Conservation (phyloP, 2,888 invertebrate genomes). For the Zootermopsis nevadensis region DNA sequence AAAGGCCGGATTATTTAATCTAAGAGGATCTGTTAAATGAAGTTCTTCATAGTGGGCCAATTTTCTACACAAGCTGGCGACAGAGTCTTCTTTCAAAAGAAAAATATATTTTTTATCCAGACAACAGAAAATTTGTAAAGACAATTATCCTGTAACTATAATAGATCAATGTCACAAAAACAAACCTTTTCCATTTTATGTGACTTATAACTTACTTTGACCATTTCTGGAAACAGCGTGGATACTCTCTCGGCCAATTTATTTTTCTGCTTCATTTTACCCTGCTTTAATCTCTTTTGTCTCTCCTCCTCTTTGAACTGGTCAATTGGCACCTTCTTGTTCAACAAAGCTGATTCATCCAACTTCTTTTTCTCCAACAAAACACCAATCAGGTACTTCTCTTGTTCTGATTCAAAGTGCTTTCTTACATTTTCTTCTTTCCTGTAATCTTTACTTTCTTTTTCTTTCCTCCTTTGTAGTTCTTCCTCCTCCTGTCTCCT, state of each 20-base stretch:
- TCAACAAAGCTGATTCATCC: background rate
- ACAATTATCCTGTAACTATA: too few species aligned
- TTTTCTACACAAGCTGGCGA: too few species aligned
- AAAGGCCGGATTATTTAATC: too few species aligned
- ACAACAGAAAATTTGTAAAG: too few species aligned
- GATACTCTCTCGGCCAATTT: background rate
- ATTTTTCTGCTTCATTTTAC: background rate
- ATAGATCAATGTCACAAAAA: too few species aligned
- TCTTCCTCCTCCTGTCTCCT: conserved; percentile 8
- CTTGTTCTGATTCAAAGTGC: background rate
- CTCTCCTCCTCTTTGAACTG: background rate
- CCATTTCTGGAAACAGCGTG: background rate
- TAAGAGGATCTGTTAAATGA: too few species aligned
- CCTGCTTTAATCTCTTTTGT: background rate
- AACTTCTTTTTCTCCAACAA: background rate
- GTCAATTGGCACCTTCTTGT: background rate
- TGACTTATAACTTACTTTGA: background rate
- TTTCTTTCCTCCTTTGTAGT: background rate
- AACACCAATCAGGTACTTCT: background rate
- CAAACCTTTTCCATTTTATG: too few species aligned
- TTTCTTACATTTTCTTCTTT: conserved; percentile 11
- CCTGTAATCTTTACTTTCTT: background rate
- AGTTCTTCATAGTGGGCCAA: too few species aligned
- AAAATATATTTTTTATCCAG: too few species aligned
- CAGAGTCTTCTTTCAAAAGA: too few species aligned